These are phyloP conservation scores for Paracentrotus lividus DNA, from an alignment of 53 echinoderm and acorn worm species.

Conservation along the genomic window DNA sequence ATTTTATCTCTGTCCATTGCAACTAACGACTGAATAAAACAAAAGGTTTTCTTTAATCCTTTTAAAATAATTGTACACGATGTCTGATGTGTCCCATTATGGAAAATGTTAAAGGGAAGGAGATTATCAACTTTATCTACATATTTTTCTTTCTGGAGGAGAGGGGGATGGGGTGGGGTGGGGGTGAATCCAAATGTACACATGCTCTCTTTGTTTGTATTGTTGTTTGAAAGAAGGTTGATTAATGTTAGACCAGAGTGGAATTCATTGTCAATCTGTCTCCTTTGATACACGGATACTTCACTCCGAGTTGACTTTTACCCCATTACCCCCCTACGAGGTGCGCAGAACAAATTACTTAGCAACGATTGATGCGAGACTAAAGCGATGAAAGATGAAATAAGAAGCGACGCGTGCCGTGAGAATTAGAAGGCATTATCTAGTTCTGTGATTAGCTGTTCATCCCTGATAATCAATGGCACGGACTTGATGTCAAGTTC, in stretches of 20 bases:
- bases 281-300: neutral
- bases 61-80: too few species aligned
- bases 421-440: slow-evolving; percentile 25
- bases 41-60: too few species aligned
- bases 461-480: neutral
- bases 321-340: neutral
- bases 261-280: neutral
- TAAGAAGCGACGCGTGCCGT: neutral
- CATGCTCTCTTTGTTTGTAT: too few species aligned
- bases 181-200: neutral
- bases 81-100: too few species aligned
- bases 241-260: neutral
- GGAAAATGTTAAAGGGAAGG: too few species aligned
- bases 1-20: too few species aligned
- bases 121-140: too few species aligned
- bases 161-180: neutral
- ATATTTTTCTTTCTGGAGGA: neutral
- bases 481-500: neutral
- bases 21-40: too few species aligned
- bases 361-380: neutral
- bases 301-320: neutral
- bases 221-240: neutral
- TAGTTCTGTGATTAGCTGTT: slow-evolving; percentile 6
- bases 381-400: neutral
- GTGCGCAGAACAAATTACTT: neutral